Conservation (phyloP, 2,888 invertebrate species). For the Dasysyrphus tricinctus region DNA sequence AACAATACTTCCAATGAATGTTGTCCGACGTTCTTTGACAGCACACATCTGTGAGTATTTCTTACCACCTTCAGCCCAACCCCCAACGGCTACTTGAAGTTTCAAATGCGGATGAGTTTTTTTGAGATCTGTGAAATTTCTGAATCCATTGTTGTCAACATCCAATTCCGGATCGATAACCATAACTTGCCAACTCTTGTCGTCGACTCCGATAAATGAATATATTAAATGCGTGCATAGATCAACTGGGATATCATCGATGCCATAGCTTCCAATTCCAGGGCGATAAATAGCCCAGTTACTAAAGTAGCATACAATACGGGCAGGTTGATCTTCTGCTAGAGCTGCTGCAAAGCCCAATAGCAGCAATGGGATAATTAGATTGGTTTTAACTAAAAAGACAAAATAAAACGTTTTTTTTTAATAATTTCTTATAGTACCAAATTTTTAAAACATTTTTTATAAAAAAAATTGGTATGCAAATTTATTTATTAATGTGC, state of each 20-base stretch:
- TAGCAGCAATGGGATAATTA: slow-evolving; percentile 72
- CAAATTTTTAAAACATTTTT: too few relatives aligned
- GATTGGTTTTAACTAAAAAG: slow-evolving; percentile 39
- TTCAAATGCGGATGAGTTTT: slow-evolving; percentile 89
- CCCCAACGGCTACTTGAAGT: slow-evolving; percentile 92
- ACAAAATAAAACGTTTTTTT: too few relatives aligned
- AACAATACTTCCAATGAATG: slow-evolving; percentile 90
- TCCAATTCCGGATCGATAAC: slow-evolving; percentile 93
- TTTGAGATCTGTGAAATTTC: slow-evolving; percentile 90
- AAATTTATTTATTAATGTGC: too few relatives aligned
- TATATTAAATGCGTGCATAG: slow-evolving; percentile 94
- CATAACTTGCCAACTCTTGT: slow-evolving; percentile 90
- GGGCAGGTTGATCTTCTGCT: slow-evolving; percentile 82
- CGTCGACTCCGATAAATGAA: slow-evolving; percentile 94
- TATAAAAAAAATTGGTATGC: too few relatives aligned
- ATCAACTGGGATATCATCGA: slow-evolving; percentile 92
- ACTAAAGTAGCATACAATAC: slow-evolving; percentile 85
- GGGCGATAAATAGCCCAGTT: slow-evolving; percentile 92
- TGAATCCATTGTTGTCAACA: slow-evolving; percentile 89
- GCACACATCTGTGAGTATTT: slow-evolving; percentile 94
- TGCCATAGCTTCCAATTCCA: slow-evolving; percentile 91
- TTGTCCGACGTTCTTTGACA: slow-evolving; percentile 87
- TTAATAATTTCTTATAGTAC: too few relatives aligned
- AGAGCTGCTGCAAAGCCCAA: slow-evolving; percentile 75
- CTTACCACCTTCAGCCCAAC: slow-evolving; percentile 95